Base-by-base conservation (phyloP, 1,140 invertebrate genomes). In the Aethina tumida region DNA sequence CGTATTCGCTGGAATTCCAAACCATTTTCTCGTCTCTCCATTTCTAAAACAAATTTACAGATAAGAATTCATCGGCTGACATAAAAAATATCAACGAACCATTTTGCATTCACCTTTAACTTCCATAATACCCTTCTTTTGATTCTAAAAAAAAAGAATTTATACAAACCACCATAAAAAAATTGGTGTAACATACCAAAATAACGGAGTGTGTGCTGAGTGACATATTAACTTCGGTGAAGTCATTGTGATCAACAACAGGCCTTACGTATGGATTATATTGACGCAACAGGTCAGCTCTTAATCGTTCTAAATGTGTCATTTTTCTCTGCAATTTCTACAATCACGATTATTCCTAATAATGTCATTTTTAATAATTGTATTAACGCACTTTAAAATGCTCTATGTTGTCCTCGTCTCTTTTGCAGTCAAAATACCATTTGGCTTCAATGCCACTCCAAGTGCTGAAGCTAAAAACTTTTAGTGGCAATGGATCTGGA, bases 361-460 rank as follows among this genome's bases (percentile, higher is more conserved):
- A n/a, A n/a, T n/a, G n/a, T n/a, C n/a, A n/a, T n/a, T n/a, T n/a
- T n/a, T n/a, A 22, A 28, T 7, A 22, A 17, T 13, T 8, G 15
- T 22, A 32, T 10, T 16, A 35, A 36, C 20, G 13, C 12, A 10
- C 12, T n/a, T 37, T 43, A n/a, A 24, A 14, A 41, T 15, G 45
- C 26, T 48, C 37, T 21, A 34, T 43, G 34, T 42, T 39, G 26
- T 49, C 48, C 22, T 50, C 42, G 4, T 44, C 41, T 14, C 41
- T 34, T 12, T 66, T 65, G 50, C 74, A 77, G 36, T 74, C 67
- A 41, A 69, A 74, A 14, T 68, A 59, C 55, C 74, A 72, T 46
- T 73, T 73, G 0, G 67, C 66, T 44, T 73, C 69, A 2, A 73
- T 66, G 3, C 63, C 64, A n/a, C 56, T 63, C 73, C 73, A 76